Evolutionary conservation across 1,140 invertebrate genomes (phyloP).

Genomic region (Diachasmimorpha longicaudata): DNA sequence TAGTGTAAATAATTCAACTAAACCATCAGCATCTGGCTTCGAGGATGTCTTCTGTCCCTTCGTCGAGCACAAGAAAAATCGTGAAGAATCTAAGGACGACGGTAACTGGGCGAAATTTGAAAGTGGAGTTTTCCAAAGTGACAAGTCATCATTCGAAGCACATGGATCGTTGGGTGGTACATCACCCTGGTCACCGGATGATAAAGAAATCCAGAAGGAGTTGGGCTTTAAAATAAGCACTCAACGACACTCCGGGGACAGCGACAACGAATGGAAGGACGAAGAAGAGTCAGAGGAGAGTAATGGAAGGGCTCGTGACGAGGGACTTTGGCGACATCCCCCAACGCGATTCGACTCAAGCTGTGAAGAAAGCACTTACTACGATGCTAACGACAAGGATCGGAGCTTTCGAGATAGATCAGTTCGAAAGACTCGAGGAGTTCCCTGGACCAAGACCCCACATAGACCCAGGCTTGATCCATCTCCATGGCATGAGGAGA

Average conservation of each 20-base stretch:
- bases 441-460: constrained; percentile 41
- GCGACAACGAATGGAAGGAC: constrained; percentile 61
- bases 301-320: constrained; percentile 46
- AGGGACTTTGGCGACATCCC: constrained; percentile 42
- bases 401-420: constrained; percentile 48
- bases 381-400: constrained; percentile 45
- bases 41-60: constrained; percentile 54
- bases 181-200: constrained; percentile 80
- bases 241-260: constrained; percentile 57
- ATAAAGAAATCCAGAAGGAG: constrained; percentile 68
- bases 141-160: constrained; percentile 54
- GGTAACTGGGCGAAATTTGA: constrained; percentile 65
- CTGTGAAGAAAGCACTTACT: constrained; percentile 48
- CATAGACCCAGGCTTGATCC: constrained; percentile 43
- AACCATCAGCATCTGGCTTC: constrained; percentile 39
- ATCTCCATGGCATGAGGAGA: constrained; percentile 54
- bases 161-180: constrained; percentile 64
- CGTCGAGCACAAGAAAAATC: constrained; percentile 39
- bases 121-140: constrained; percentile 45
- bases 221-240: constrained; percentile 43
- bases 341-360: constrained; percentile 34
- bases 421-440: constrained; percentile 44
- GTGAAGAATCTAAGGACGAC: constrained; percentile 46
- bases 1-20: constrained; percentile 23
- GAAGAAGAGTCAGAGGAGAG: constrained; percentile 57